Evolutionary conservation across 2,113 vertebrate genomes (phyloP).

Genomic region (Onychostoma macrolepis): DNA sequence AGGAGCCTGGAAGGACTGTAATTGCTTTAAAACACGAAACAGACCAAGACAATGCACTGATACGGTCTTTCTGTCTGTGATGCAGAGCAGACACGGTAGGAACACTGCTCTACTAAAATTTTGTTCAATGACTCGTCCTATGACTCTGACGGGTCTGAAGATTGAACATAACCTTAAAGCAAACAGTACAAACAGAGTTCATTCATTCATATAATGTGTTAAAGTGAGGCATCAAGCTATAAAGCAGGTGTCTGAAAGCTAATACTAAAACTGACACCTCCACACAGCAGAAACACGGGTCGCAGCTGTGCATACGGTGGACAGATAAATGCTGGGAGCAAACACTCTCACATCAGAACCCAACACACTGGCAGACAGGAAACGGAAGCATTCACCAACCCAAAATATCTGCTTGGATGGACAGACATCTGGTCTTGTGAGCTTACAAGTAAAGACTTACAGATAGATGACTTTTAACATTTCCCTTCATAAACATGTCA

Average conservation of each 20-base stretch:
- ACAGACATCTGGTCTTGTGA: slow-evolving; percentile 21
- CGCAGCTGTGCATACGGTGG: slow-evolving; percentile 45
- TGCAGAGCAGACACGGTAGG: not conserved
- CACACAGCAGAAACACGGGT: slow-evolving; percentile 17
- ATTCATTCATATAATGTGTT: not conserved
- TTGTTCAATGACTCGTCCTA: not conserved
- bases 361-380: slow-evolving; percentile 33
- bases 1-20: slow-evolving; percentile 36
- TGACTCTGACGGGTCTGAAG: not conserved
- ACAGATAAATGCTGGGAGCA: slow-evolving; percentile 43
- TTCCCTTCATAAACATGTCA: slow-evolving; percentile 52
- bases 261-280: slow-evolving; percentile 9
- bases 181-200: not conserved
- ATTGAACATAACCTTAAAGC: not conserved
- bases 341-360: slow-evolving; percentile 26
- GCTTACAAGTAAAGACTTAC: slow-evolving; percentile 16
- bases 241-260: slow-evolving; percentile 15
- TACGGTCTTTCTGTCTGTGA: slow-evolving; percentile 26
- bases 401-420: slow-evolving; percentile 27
- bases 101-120: not conserved
- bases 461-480: slow-evolving; percentile 36
- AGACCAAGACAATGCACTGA: slow-evolving; percentile 24
- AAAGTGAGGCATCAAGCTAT: slow-evolving; percentile 8
- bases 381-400: slow-evolving; percentile 37
- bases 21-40: slow-evolving; percentile 46